Base-by-base conservation (phyloP, 2,797 vertebrate genomes). In the Tamandua tetradactyla region DNA sequence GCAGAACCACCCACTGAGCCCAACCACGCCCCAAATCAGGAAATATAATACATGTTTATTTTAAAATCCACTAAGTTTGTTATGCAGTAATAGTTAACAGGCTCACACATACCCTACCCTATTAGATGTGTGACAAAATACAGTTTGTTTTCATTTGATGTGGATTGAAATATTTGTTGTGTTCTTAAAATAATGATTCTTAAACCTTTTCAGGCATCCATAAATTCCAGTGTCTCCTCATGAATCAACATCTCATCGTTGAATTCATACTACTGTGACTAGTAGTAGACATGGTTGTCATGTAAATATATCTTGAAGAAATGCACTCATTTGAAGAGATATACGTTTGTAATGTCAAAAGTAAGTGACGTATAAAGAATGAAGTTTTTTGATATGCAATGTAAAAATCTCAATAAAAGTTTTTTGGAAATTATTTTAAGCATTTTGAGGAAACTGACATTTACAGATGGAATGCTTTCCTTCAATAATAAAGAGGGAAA, bases 351-450 rank as follows among this genome's bases (percentile, higher is more conserved):
- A 96, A 89, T 93, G 49, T 80, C 83, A 94, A 95, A 96, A 92
- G 44, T 91, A 93, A 97, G 82, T 88, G 49, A 42, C 11, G 69
- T 94, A 32, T 83, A 79, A 81, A 91, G 37, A 81, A 83, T 59
- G 30, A 89, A 91, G 66, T n/a, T 81, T 92, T 96, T 92, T 89
- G 18, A 88, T 71, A 83, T 92, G 32, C n/a, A 89, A 2, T 59
- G 22, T 90, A 85, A 95, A 94, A 95, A 47, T 93, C 13, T 83
- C 37, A 90, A 66, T 79, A 75, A 92, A 78, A 83, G 66, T 81
- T 44, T 87, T 94, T 95, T 81, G 42, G 49, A 95, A 95, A 95
- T 74, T 75, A 95, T 91, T 96, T 95, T 92, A 78, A 95, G 55
- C 17, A 89, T 89, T 96, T 94, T 87, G 94, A 96, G 72, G 35